phyloP scores from a whole-genome alignment of 2,888 invertebrate genomes.

The Lacanobia wlatinum region DNA sequence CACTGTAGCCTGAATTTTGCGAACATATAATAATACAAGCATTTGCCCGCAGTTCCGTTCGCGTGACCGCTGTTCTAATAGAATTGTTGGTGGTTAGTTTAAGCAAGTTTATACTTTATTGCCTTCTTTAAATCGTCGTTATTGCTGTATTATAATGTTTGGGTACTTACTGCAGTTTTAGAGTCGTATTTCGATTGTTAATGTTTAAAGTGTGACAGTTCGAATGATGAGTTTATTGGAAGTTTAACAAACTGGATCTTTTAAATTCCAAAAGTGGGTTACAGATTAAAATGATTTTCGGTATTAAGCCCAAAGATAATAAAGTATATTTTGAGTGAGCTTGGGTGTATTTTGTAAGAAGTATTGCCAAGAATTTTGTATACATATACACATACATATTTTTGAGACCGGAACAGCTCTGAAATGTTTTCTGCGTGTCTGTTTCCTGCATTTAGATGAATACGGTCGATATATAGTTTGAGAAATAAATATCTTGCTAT shows the following conservation, averaged over 20 bases:
- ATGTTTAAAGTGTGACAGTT: conserved; percentile 32
- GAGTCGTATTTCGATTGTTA: conserved; percentile 18
- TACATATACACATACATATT: too few species aligned
- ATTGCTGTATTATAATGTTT: conserved; percentile 29
- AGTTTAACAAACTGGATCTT: not conserved
- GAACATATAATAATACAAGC: conserved; percentile 60
- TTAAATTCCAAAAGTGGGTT: not conserved
- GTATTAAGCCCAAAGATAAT: not conserved
- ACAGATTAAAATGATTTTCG: not conserved
- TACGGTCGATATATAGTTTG: too few species aligned
- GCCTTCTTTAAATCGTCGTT: conserved; percentile 39
- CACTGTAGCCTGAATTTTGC: conserved; percentile 54
- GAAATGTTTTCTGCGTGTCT: too few species aligned
- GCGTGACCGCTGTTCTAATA: conserved; percentile 57
- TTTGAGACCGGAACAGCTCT: too few species aligned
- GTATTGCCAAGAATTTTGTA: not conserved
- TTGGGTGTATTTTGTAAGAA: not conserved
- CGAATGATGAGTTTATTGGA: conserved; percentile 10
- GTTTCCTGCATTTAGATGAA: too few species aligned
- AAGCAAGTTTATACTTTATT: conserved; percentile 52
- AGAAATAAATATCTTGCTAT: too few species aligned
- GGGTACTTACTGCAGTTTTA: conserved; percentile 25
- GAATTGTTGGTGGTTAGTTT: conserved; percentile 53
- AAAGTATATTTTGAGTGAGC: not conserved
- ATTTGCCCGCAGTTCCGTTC: conserved; percentile 65